These are phyloP conservation scores for Pandemis heparana DNA, from an alignment of 2,888 invertebrate species.

Conservation along the genomic window DNA sequence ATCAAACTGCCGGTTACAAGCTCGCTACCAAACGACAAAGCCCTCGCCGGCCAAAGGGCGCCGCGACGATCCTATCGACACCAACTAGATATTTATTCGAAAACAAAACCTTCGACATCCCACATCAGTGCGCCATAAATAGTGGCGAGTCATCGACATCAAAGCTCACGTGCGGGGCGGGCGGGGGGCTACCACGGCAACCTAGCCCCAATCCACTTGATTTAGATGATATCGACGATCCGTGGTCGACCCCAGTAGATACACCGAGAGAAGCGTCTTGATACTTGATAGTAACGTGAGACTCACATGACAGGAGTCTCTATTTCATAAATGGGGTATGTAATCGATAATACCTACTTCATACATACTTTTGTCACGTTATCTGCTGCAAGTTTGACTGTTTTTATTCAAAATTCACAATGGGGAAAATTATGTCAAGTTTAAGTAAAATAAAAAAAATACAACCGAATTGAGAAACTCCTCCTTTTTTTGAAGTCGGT, in stretches of 20 bases:
- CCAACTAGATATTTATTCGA: constrained; percentile 28
- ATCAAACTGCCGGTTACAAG: background rate
- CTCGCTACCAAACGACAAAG: background rate
- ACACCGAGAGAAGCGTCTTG: constrained; percentile 6
- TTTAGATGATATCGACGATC: constrained; percentile 60
- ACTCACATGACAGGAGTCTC: background rate
- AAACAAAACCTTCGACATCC: constrained; percentile 29
- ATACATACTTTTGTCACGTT: no score
- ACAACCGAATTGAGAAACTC: no score
- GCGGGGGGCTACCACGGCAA: constrained; percentile 26
- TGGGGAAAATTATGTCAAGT: no score
- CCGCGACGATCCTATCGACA: constrained; percentile 36
- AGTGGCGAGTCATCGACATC: constrained; percentile 30
- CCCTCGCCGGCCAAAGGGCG: constrained; percentile 52
- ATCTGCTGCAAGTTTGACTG: no score
- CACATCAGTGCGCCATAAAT: constrained; percentile 25
- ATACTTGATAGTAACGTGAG: background rate
- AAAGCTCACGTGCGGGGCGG: constrained; percentile 10
- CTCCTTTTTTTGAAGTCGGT: no score
- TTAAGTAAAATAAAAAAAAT: no score
- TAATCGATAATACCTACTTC: no score
- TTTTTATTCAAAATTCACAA: no score
- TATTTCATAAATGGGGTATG: no score
- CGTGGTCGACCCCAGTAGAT: constrained; percentile 24
- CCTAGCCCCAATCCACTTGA: constrained; percentile 58